These are phyloP conservation scores for Achatina immaculata DNA, from an alignment of 1,140 invertebrate species.

Conservation along the genomic window DNA sequence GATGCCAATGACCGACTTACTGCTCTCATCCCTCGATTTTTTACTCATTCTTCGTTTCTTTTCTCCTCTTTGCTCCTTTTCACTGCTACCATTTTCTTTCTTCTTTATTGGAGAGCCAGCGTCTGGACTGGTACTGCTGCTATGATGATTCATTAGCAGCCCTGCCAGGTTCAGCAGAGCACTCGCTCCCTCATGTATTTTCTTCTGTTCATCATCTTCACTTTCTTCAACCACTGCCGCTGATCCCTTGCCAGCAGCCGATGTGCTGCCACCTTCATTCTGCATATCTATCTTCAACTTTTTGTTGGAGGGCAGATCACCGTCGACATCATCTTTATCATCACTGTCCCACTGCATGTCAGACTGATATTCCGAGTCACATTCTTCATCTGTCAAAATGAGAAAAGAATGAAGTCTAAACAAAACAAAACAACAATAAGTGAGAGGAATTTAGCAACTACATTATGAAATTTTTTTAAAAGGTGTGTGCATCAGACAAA, in stretches of 20 bases:
- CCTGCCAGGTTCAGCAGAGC: conserved; percentile 82
- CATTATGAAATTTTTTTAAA: neutral
- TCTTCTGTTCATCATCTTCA: conserved; percentile 79
- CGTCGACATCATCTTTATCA: conserved; percentile 57
- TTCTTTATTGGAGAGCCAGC: neutral
- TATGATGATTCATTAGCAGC: conserved; percentile 58
- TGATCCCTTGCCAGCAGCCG: neutral
- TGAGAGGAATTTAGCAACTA: neutral
- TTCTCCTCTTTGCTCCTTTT: neutral
- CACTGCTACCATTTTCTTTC: neutral
- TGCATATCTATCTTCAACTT: conserved; percentile 33
- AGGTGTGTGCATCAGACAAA: neutral
- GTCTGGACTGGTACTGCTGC: neutral
- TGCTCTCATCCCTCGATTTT: neutral
- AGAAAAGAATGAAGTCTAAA: conserved; percentile 4
- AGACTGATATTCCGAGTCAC: conserved; percentile 53
- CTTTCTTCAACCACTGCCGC: conserved; percentile 27
- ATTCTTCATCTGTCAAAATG: conserved; percentile 32
- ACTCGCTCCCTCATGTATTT: conserved; percentile 84
- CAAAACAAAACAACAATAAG: neutral
- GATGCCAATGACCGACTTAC: neutral
- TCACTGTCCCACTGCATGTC: conserved; percentile 54
- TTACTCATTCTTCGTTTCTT: conserved; percentile 14
- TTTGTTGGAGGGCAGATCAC: conserved; percentile 39
- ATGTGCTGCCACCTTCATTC: neutral